Base-by-base conservation (phyloP, 2,888 invertebrate genomes). In the Diadegma fenestrale region DNA sequence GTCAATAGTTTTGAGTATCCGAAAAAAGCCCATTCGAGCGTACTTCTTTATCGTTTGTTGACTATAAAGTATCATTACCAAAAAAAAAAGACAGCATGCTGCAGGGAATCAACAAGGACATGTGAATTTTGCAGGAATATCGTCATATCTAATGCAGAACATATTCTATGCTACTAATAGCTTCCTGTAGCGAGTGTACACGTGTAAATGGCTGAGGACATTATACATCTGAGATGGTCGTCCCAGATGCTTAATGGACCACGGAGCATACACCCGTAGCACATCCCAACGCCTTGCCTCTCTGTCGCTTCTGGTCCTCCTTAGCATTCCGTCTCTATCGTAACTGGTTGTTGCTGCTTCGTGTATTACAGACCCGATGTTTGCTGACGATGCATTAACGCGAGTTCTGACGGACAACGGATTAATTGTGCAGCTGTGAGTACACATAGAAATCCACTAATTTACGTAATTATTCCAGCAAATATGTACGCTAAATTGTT, bases 171-270 rank as follows among this genome's bases (percentile, higher is more conserved):
- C 83, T 68, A 82, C 77, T 73, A 86, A 86, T 76, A 77, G 80
- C 77, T 77, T 77, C 33, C 77, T 73, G 76, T 69, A 61, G 77
- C 66, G 68, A 77, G 82, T 82, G 72, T 86, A 82, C 73, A 68
- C 80, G 83, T 86, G 83, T 80, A 86, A 86, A 80, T 86, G 82
- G 80, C 77, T 73, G 43, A 19, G 77, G 82, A 83, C 85, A 86
- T 82, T 82, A 82, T 82, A 79, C 80, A 86, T 86, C 85, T 86
- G 85, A 86, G 85, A 86, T 82, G 85, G 82, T 45, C 68, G 80
- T 80, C 72, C 85, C 85, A 82, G 82, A 86, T 86, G 82, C 85
- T 82, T 86, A 82, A 86, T 86, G 85, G 80, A 86, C 85, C 85
- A 77, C 68, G 51, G 80, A 80, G 73, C 80, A 41, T 73, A 64